Evolutionary conservation across 2,888 invertebrate species (phyloP), one percentile per base, ranked within the genome.

Genomic region (Linyphia triangularis): DNA sequence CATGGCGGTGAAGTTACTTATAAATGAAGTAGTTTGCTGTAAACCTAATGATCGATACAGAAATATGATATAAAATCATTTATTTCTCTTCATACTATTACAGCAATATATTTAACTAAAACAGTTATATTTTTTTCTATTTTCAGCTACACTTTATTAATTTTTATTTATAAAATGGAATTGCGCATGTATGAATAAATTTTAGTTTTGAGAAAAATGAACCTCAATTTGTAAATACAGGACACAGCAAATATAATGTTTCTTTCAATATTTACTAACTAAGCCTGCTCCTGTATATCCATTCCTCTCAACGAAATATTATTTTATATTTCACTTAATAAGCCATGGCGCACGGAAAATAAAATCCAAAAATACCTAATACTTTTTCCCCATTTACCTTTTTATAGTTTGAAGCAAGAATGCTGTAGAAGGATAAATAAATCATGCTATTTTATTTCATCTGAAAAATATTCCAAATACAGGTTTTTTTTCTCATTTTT

Each of bases 391-490:
- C 63, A 59, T 59, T 59, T 59, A 59, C 63, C 63, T 33, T 67
- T 67, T 51, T 51, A 51, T 67, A 67, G 67, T 26, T 26, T 33
- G 67, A 33, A 16, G 33, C 67, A 33, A 33, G n/a, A 30, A 30
- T 30, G 13, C 33, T 19, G 33, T 19, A 67, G 33, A 13, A 4
- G n/a, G 51, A 51, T 33, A 33, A 67, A 67, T 67, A 67, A 67
- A 7, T 67, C 67, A 33, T 33, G 67, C 33, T 5, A 19, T 67
- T 67, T 67, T 33, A 33, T 67, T 67, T 67, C 24, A 24, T 63
- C 24, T 13, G 26, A 24, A 63, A 63, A 28, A 30, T 33, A 33
- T 16, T 30, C 33, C 33, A 67, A 67, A 67, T 67, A 22, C 16
- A 13, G 24, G 22, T 63, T 26, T 63, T 33, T 33, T 33, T 33